Evolutionary conservation across 2,113 vertebrate species (phyloP), one percentile per base, ranked within the genome.

Genomic region (Chiloscyllium plagiosum): DNA sequence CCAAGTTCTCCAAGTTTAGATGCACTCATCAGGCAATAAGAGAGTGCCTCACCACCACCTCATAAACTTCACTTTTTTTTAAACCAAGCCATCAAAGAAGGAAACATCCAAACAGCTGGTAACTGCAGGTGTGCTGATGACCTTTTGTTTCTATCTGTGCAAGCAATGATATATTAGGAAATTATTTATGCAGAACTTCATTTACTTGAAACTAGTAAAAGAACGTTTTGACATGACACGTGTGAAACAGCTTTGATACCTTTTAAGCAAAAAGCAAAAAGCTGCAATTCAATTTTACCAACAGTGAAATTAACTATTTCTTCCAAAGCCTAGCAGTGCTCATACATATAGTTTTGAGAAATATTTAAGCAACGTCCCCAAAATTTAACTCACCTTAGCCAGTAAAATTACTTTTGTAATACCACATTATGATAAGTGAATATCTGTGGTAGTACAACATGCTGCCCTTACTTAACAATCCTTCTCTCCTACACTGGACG

Each of bases 41-140:
- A 1, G 37, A 22, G 17, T 83, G 80, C 87, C 52, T 92, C 87
- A 92, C 13, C 56, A 92, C 56, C 87, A n/a, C 26, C 56, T 93
- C 89, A 93, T 17, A 90, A 93, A 2, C 61, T 66, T 42, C 33
- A 66, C 5, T 66, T 37, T 42, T 93, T 47, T 93, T 68, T 42
- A 66, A 92, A 42, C 80, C 37, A 83, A 66, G 7, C n/a, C 52
- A 93, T n/a, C 61, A 92, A 65, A 92, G 52, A 1, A 92, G 56
- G 56, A 92, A 65, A 92, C 33, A 93, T 20, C 61, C 61, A 93
- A 37, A 66, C 61, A 93, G 61, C 66, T 93, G 61, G 61, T 93
- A 66, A 66, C 33, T 68, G 29, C 89, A 93, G 61, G 66, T 93
- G 89, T 37, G 89, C 61, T 93, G 89, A 93, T 66, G 87, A 90